Evolutionary conservation across 2,113 vertebrate species (phyloP).

Genomic region (Cinclus cinclus): DNA sequence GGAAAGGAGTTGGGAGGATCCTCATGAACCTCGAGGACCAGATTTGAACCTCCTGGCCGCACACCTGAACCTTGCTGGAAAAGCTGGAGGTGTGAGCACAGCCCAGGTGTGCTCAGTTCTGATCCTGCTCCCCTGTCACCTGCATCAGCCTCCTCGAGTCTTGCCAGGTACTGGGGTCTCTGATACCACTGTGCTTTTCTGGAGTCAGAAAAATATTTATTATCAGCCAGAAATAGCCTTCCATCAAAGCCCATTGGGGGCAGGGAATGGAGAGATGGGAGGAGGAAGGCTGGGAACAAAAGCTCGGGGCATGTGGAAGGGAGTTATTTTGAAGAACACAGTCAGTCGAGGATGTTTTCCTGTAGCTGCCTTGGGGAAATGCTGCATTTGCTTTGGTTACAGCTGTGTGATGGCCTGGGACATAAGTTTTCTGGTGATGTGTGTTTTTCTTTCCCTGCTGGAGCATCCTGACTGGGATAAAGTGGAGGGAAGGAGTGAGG

Average conservation of each 20-base stretch:
- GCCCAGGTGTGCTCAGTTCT: background rate
- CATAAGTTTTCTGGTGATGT: background rate
- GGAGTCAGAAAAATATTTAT: background rate
- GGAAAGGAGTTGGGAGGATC: background rate
- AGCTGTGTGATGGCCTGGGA: background rate
- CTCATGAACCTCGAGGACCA: background rate
- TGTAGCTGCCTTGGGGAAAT: background rate
- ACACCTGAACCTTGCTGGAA: background rate
- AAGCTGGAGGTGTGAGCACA: background rate
- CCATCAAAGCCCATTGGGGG: fast-evolving
- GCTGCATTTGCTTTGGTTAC: background rate
- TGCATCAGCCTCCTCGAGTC: background rate
- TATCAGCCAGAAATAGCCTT: background rate
- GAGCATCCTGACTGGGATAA: background rate
- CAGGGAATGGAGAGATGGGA: background rate
- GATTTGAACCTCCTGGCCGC: background rate
- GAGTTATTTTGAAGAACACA: background rate
- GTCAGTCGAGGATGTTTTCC: background rate
- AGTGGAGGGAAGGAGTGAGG: background rate
- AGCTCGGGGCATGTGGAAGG: background rate
- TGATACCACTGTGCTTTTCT: background rate
- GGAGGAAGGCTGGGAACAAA: background rate
- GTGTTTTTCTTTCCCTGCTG: background rate
- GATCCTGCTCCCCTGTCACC: background rate
- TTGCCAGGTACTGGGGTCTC: background rate